phyloP scores from a whole-genome alignment of 2,888 invertebrate species.

The Folsomia candida region DNA sequence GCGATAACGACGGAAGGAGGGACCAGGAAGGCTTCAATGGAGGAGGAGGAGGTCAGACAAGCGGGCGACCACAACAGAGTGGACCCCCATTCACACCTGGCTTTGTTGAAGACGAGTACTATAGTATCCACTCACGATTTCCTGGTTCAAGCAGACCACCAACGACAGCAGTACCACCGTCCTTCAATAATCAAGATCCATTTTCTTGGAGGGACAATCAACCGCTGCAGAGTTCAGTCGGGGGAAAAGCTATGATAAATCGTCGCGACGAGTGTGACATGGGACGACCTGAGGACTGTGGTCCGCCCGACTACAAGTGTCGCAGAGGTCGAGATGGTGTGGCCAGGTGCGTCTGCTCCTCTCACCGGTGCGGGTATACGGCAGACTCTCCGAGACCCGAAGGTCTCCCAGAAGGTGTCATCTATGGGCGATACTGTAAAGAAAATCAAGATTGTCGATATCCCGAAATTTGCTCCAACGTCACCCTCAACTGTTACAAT shows the following conservation, averaged over 20 bases:
- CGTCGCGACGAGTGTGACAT: background rate
- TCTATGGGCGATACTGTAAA: background rate
- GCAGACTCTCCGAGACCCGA: background rate
- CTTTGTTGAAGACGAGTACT: background rate
- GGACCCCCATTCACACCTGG: background rate
- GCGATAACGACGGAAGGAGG: background rate
- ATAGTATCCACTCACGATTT: background rate
- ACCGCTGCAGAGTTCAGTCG: background rate
- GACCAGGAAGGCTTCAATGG: background rate
- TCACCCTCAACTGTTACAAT: slow-evolving; percentile 23
- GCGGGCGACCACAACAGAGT: background rate
- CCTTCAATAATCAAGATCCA: background rate
- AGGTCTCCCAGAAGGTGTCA: background rate
- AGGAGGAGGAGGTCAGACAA: background rate
- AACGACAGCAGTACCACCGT: background rate
- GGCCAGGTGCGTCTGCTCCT: background rate
- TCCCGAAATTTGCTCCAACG: slow-evolving; percentile 30
- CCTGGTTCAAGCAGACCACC: background rate
- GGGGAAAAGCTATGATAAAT: background rate
- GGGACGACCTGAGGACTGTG: background rate
- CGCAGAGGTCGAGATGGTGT: background rate
- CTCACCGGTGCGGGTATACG: background rate
- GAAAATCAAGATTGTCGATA: slow-evolving; percentile 20
- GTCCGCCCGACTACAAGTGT: background rate
- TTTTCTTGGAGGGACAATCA: background rate